Evolutionary conservation across 2,888 invertebrate genomes (phyloP), one percentile per base, ranked within the genome.

Genomic region (Eupsilia transversa): DNA sequence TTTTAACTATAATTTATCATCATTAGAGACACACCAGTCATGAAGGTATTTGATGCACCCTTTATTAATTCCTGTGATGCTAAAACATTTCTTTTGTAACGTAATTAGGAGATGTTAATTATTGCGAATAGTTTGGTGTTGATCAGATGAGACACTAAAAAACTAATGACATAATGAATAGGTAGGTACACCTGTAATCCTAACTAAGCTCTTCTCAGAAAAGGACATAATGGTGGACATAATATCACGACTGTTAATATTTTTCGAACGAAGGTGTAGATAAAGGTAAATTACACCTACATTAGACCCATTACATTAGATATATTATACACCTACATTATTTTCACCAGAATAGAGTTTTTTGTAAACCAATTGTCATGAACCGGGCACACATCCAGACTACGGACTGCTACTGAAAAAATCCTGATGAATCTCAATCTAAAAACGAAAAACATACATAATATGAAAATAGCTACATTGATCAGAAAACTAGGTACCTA

Each of bases 1-100:
- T 94, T 94, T 92, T 91, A 93, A 93, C 88, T 84, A 90, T 88
- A 84, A 93, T 95, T 92, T 94, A 94, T 95, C 94, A 94, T 95
- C 94, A 93, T 95, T 95, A 94, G 91, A 89, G 88, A 92, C 91
- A 90, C 85, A 91, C 87, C 86, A 88, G 89, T 90, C 90, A 90
- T 89, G 86, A 86, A 79, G 83, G 84, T 88, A 87, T 87, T 84
- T 86, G 75, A 88, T 84, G 80, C 79, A 71, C 77, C 77, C 82
- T 74, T 72, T 72, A 85, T 83, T 82, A 72, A 81, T 77, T 85
- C 76, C 61, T 54, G 71, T 52, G 61, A 59, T 12, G 69, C 38
- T 74, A 65, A 65, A 65, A 43, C 30, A 23, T 57, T 69, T 73
- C 35, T 63, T 78, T 77, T 75, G 63, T 67, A 35, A 35, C n/a